These are phyloP conservation scores for Macrobrachium rosenbergii DNA, from an alignment of 1,140 invertebrate species.

Conservation along the genomic window DNA sequence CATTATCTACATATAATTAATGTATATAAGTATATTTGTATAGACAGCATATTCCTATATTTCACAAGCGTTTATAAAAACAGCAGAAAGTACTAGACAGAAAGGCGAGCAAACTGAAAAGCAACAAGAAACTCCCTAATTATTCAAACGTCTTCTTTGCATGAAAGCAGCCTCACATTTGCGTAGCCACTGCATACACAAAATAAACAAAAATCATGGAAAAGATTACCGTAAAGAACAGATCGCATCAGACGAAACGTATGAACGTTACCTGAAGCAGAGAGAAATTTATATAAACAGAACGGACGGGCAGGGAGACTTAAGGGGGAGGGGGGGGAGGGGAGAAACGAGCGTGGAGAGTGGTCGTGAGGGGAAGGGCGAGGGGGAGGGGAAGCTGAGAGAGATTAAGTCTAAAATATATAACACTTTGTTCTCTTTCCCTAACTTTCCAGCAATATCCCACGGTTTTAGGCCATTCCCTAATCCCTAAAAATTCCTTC, in stretches of 20 bases:
- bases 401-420: neutral
- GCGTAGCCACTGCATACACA: too few relatives aligned
- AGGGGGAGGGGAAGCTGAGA: neutral
- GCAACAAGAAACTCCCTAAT: too few relatives aligned
- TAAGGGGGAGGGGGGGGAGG: neutral
- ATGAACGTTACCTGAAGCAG: neutral
- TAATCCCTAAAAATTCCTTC: slow-evolving; percentile 25
- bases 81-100: too few relatives aligned
- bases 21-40: too few relatives aligned
- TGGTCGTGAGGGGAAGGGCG: neutral
- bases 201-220: too few relatives aligned
- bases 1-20: too few relatives aligned
- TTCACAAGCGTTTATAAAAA: too few relatives aligned
- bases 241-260: neutral
- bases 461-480: slow-evolving; percentile 46
- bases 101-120: too few relatives aligned
- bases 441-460: slow-evolving; percentile 52
- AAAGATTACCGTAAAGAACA: too few relatives aligned
- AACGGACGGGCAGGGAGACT: neutral
- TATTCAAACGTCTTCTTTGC: too few relatives aligned
- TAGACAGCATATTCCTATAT: too few relatives aligned
- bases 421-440: slow-evolving; percentile 21
- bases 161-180: too few relatives aligned
- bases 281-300: neutral
- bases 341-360: neutral